Evolutionary conservation across 2,113 vertebrate species (phyloP), one percentile per base, ranked within the genome.

Genomic region (Anas platyrhynchos): DNA sequence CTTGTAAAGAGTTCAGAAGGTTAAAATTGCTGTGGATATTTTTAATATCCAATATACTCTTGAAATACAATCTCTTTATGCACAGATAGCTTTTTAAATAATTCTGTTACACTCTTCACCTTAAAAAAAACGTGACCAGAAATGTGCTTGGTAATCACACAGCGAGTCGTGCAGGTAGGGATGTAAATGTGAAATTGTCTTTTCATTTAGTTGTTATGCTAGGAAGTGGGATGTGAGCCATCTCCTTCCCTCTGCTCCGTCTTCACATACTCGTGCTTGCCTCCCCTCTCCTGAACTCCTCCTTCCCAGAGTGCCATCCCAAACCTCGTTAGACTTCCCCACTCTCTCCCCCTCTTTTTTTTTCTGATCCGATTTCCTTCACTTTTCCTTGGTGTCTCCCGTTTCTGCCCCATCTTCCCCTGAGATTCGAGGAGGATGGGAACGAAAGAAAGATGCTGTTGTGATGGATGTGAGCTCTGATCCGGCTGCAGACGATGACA

Each of bases 21-120:
- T 4, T 2, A 0, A 7, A 32, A 16, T 65, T 63, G 21, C 2
- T 4, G 21, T 5, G 0, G 41, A 9, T 2, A 2, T 8, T 20
- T 25, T 3, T 14, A 1, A 0, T 23, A 36, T n/a, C 36, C 29
- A 41, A 20, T 2, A 12, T 32, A 38, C 1, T 41, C 12, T 1
- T 7, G 2, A 23, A 46, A 6, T 17, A 5, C 29, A 3, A 0
- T 21, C 34, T 38, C 20, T n/a, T 56, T 18, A 2, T 6, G n/a
- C 5, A 0, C 9, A 27, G 54, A 1, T 27, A 25, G 5, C 31
- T 31, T 21, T 10, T 29, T 16, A 52, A 52, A 7, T 31, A 25
- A 5, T 41, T 73, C n/a, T 48, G 41, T n/a, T 25, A 17, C n/a
- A 3, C 13, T 38, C 34, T 8, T 63, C 61, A 38, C 2, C 75